Conservation (phyloP, 2,888 invertebrate species). For the Eurytoma californica region DNA sequence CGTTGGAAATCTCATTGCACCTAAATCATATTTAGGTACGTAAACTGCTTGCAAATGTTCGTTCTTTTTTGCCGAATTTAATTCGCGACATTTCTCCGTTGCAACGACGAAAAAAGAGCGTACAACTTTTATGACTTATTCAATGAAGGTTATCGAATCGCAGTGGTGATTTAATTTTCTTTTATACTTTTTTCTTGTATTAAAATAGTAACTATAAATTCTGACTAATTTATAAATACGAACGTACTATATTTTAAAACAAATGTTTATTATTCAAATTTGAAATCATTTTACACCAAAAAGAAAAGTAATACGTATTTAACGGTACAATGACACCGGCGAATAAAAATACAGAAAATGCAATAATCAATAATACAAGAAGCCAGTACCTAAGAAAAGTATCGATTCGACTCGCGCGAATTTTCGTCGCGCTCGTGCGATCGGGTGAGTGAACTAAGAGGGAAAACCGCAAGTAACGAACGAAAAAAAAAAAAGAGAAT, state of each 20-base stretch:
- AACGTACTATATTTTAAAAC: no score
- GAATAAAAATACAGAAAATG: conserved; percentile 23
- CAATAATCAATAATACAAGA: conserved; percentile 26
- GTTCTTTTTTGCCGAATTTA: neutral
- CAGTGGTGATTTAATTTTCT: no score
- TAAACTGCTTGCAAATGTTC: conserved; percentile 17
- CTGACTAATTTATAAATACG: no score
- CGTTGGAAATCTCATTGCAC: conserved; percentile 37
- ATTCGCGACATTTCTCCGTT: neutral
- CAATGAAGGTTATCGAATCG: no score
- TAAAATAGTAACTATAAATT: no score
- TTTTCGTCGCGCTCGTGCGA: neutral
- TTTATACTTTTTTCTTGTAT: no score
- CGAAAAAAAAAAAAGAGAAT: conserved; percentile 11
- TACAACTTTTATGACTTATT: no score
- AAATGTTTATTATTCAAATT: neutral
- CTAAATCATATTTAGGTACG: conserved; percentile 28
- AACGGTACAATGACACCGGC: conserved; percentile 8
- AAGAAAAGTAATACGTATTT: neutral
- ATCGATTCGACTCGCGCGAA: neutral
- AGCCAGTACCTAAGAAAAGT: conserved; percentile 41
- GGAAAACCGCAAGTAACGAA: neutral
- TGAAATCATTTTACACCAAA: conserved; percentile 17
- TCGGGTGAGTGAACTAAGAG: neutral
- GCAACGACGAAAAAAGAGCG: no score